Evolutionary conservation across 2,888 invertebrate genomes (phyloP), one percentile per base, ranked within the genome.

Genomic region (Diarsia rubi): DNA sequence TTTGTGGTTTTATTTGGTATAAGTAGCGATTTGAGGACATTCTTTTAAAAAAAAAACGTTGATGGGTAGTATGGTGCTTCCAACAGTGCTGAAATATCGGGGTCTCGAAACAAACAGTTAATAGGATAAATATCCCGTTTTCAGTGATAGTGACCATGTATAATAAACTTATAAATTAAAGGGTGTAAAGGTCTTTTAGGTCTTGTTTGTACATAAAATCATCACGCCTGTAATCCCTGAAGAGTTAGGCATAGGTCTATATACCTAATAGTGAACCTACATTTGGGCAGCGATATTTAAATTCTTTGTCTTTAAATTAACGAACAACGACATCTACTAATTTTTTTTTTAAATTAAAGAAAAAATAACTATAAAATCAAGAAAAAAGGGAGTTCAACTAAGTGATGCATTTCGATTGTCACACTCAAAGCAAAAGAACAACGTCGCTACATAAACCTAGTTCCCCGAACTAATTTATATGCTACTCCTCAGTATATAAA

Each of bases 381-480:
- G 42, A 42, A 5, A 42, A 62, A 42, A 62, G 0, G 8, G 8
- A 6, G 52, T 3, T n/a, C 14, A 42, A 21, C 8, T 24, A n/a
- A 81, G 37, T 16, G 37, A 59, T 14, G 12, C 14, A n/a, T 49
- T 69, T 60, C 52, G 21, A 59, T 42, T 64, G 42, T 42, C 69
- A 65, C 64, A 52, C 3, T 19, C 27, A 60, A 70, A 62, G 2
- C 27, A 75, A 85, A 82, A 71, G 21, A 66, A 24, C 5, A 45
- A 60, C 37, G 21, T 62, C 4, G 74, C 19, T 66, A 24, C 47
- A 49, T 52, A 60, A 71, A 72, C 24, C 69, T 72, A 72, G 49
- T 86, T 86, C 79, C 57, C 19, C 73, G 60, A 82, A 82, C 79
- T 62, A 72, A 85, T 82, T 68, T 78, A 83, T 70, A 78, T 70